phyloP scores from a whole-genome alignment of 2,797 vertebrate genomes.

The Sylvia borin region DNA sequence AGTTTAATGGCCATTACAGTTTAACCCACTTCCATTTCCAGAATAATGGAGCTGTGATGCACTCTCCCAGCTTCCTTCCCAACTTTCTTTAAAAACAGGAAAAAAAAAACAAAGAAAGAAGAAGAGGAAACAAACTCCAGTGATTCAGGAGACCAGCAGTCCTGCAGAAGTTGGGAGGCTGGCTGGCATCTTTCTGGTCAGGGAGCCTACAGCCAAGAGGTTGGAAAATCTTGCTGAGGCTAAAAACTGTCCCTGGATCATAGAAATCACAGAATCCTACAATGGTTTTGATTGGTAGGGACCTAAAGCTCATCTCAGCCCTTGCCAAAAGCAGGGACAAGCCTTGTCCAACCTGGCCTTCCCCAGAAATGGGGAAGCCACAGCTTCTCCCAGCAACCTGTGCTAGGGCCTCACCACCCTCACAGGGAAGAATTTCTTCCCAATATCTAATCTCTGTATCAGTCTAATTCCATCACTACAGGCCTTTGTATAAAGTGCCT shows the following conservation, averaged over 20 bases:
- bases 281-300: neutral
- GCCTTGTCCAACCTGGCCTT: neutral
- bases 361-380: neutral
- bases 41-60: neutral
- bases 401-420: neutral
- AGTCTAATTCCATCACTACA: neutral
- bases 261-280: neutral
- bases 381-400: neutral
- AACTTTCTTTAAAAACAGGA: neutral
- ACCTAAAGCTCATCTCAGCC: neutral
- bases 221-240: rapidly evolving
- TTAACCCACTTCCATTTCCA: conserved; percentile 26
- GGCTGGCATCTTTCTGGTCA: neutral
- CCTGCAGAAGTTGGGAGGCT: neutral
- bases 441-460: neutral
- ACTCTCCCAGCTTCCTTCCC: neutral
- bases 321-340: neutral
- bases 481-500: neutral
- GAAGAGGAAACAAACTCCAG: neutral
- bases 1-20: conserved; percentile 45
- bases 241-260: neutral
- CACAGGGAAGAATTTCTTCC: neutral
- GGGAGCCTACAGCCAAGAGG: neutral
- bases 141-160: neutral
- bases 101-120: rapidly evolving